These are phyloP conservation scores for Lonchura striata DNA, from an alignment of 2,113 vertebrate species.

Conservation along the genomic window DNA sequence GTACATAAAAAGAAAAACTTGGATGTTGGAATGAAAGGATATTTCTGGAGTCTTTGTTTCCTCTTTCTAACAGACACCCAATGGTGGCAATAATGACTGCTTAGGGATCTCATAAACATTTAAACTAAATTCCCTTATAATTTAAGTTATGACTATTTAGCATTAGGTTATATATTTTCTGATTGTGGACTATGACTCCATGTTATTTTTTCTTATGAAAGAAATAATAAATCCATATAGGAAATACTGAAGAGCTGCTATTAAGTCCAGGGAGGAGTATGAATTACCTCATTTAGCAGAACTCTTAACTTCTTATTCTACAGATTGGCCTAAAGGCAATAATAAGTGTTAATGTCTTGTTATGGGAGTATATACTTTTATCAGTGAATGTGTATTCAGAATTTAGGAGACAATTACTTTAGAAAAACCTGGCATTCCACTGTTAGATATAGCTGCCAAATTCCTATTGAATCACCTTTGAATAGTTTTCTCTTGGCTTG, in stretches of 20 bases:
- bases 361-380: background rate
- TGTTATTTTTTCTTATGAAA: background rate
- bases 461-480: background rate
- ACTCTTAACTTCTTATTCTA: background rate
- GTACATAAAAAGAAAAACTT: conserved; percentile 3
- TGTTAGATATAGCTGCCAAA: background rate
- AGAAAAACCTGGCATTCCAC: background rate
- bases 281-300: background rate
- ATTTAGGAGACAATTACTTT: background rate
- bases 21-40: background rate
- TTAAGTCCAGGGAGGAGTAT: background rate
- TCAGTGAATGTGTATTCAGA: background rate
- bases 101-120: background rate
- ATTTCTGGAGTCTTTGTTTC: background rate
- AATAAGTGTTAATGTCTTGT: background rate
- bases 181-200: background rate
- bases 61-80: background rate
- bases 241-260: background rate
- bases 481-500: background rate
- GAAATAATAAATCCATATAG: background rate
- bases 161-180: background rate
- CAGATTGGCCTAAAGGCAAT: background rate
- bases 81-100: background rate
- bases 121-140: background rate
- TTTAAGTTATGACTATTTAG: background rate